phyloP scores from a whole-genome alignment of 2,113 vertebrate genomes.

The Peromyscus leucopus region DNA sequence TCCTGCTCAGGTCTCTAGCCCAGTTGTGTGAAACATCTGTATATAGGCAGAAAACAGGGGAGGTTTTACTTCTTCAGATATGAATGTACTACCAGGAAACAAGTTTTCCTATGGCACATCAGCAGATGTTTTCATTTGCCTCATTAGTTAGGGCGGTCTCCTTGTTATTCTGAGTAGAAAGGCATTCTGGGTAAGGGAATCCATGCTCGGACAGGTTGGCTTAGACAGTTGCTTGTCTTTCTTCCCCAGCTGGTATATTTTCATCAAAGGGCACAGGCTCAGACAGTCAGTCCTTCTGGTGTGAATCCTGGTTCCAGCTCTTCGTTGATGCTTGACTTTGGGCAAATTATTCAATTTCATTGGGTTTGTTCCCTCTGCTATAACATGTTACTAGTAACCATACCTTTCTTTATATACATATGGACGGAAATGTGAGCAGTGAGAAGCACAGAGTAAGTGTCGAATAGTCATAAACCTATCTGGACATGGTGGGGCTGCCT shows the following conservation, averaged over 20 bases:
- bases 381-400: not conserved
- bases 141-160: not conserved
- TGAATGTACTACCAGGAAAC: not conserved
- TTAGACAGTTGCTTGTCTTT: not conserved
- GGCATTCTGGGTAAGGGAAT: constrained; percentile 27
- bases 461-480: not conserved
- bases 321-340: not conserved
- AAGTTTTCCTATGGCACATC: not conserved
- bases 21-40: not conserved
- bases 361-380: constrained; percentile 5
- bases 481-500: too few relatives aligned
- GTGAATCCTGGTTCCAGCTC: not conserved
- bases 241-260: not conserved
- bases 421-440: not conserved
- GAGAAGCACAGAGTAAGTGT: not conserved
- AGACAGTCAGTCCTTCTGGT: not conserved
- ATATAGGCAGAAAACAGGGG: not conserved
- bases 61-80: not conserved
- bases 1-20: not conserved
- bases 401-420: not conserved
- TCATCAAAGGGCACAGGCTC: not conserved
- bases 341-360: not conserved
- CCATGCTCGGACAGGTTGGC: not conserved
- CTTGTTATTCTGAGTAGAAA: not conserved
- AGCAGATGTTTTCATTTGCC: not conserved